phyloP scores from a whole-genome alignment of 2,797 vertebrate genomes.

The Sandelia bainsii region DNA sequence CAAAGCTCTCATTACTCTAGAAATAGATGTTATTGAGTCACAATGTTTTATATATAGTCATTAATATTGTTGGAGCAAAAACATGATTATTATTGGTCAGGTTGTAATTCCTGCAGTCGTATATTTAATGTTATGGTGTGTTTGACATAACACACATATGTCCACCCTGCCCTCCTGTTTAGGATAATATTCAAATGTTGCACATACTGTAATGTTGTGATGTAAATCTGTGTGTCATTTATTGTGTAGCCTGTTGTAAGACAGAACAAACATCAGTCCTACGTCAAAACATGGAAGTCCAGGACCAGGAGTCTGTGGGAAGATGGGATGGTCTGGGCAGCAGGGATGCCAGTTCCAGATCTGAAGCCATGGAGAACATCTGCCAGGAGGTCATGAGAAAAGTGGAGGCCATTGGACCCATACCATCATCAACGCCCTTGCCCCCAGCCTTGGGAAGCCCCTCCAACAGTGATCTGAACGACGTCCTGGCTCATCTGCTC shows the following conservation, averaged over 20 bases:
- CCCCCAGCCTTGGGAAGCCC: slow-evolving; percentile 50
- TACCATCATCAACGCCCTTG: slow-evolving; percentile 31
- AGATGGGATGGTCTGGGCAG: slow-evolving; percentile 92
- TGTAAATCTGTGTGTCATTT: slow-evolving; percentile 35
- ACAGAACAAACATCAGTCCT: slow-evolving; percentile 58
- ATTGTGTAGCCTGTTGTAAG: slow-evolving; percentile 59
- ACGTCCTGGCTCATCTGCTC: slow-evolving; percentile 89
- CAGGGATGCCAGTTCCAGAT: slow-evolving; percentile 85
- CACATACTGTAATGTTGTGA: neutral
- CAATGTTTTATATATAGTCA: too few species aligned
- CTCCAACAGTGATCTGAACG: slow-evolving; percentile 83
- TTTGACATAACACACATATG: neutral
- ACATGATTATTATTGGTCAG: neutral
- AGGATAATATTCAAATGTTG: neutral
- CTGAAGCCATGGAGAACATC: slow-evolving; percentile 88
- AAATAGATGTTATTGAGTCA: too few species aligned
- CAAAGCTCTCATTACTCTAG: too few species aligned
- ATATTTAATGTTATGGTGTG: neutral
- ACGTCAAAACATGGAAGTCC: slow-evolving; percentile 85
- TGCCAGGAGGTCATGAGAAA: slow-evolving; percentile 87
- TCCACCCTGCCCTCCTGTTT: neutral
- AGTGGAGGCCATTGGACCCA: slow-evolving; percentile 80
- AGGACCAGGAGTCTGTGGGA: slow-evolving; percentile 85
- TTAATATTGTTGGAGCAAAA: neutral
- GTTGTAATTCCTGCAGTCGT: neutral